Base-by-base conservation (phyloP, 2,797 vertebrate genomes). In the Apogon talboti region DNA sequence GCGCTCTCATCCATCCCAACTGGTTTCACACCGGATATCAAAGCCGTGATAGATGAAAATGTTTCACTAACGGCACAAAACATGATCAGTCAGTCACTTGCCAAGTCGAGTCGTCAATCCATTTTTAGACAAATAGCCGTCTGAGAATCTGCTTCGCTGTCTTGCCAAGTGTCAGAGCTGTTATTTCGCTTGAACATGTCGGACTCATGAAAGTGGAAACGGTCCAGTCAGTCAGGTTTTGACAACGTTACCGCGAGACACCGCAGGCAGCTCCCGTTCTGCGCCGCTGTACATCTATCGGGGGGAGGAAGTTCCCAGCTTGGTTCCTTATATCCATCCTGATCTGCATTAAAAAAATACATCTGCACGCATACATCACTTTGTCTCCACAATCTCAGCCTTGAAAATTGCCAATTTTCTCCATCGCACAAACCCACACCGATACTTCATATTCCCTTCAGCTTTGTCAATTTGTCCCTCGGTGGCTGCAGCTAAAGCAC, bases 351-450 rank as follows among this genome's bases (percentile, higher is more conserved):
- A 40, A 21, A 30, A 61, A 2, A 49, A 42, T 48, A 43, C 35
- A 0, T 6, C 30, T 1, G 19, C 14, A 19, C 8, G 64, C 35
- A 3, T 15, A 18, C 11, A 3, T 19, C 48, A 19, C 19, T 67
- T 69, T 66, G 46, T 55, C 19, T 75, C 19, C 11, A 41, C 33
- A 55, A 63, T 59, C 6, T 1, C 16, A 52, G 44, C 42, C 57
- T 57, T 59, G 66, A 40, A 81, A 78, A 83, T 76, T 65, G 62
- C 4, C 63, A 65, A 64, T 82, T 73, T 71, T 63, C 54, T 18
- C 21, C 49, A 8, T 49, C 0, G 11, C 0, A 0, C 50, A 4
- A 53, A 53, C 46, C 60, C 61, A 43, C 51, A 41, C 49, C 3
- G 1, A 65, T 52, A 66, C 48, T 63, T 78, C 67, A 64, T 62